These are phyloP conservation scores for Orussus abietinus DNA, from an alignment of 1,140 invertebrate species.

Conservation along the genomic window DNA sequence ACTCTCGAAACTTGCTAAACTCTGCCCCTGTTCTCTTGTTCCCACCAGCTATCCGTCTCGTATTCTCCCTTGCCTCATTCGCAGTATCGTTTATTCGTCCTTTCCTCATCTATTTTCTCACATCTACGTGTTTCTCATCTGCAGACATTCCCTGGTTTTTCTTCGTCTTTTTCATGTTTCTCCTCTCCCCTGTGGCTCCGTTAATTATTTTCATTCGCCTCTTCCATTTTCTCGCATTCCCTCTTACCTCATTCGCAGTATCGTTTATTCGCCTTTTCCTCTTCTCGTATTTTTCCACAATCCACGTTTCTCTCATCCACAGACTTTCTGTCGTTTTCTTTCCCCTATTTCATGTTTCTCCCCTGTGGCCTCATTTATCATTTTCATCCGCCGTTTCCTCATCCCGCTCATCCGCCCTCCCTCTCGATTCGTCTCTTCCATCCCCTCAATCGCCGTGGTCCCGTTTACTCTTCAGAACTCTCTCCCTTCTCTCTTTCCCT, in stretches of 20 bases:
- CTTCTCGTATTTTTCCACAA: slow-evolving; percentile 9
- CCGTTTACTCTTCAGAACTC: slow-evolving; percentile 46
- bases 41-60: slow-evolving; percentile 10
- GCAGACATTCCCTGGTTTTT: too few relatives aligned
- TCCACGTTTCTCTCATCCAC: not conserved
- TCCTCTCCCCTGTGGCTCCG: too few relatives aligned
- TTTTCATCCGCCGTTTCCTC: slow-evolving; percentile 4
- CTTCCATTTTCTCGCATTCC: slow-evolving; percentile 13
- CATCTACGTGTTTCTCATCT: slow-evolving; percentile 13
- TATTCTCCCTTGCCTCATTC: slow-evolving; percentile 8
- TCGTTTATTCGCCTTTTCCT: too few relatives aligned
- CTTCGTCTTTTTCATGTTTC: too few relatives aligned
- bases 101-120: slow-evolving; percentile 11
- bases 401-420: slow-evolving; percentile 13
- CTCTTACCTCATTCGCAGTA: too few relatives aligned
- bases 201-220: too few relatives aligned
- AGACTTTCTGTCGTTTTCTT: not conserved
- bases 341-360: slow-evolving; percentile 16
- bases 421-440: too few relatives aligned
- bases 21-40: too few relatives aligned
- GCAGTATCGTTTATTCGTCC: not conserved
- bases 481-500: too few relatives aligned
- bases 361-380: slow-evolving; percentile 18
- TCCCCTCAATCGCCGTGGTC: too few relatives aligned
- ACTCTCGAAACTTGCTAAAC: slow-evolving; percentile 42